A percentile compares a stretch with the other conserved stretches of the same genome.
Evolutionary conservation across 2,797 vertebrate genomes (phyloP).

Genomic region (Leptodactylus fallax): DNA sequence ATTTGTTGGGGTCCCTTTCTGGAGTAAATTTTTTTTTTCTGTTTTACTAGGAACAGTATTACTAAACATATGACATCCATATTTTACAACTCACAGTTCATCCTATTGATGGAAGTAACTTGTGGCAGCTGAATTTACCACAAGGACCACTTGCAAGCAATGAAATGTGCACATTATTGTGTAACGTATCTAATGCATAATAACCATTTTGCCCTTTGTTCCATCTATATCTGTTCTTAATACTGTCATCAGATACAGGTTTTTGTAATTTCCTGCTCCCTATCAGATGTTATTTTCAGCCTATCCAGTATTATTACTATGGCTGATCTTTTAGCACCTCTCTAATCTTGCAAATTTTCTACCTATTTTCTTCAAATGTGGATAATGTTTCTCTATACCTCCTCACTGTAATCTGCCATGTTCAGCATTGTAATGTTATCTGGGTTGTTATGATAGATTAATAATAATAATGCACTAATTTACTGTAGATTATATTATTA

Average conservation of each 20-base stretch:
- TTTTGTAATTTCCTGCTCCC: constrained; percentile 15
- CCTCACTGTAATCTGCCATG: neutral
- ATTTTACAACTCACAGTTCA: neutral
- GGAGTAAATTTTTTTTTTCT: neutral
- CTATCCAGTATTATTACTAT: neutral
- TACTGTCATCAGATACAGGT: constrained; percentile 3
- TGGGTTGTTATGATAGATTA: neutral
- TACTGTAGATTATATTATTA: neutral
- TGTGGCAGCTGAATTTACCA: neutral
- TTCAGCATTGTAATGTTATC: neutral
- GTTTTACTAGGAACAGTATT: no score
- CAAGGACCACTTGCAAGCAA: neutral
- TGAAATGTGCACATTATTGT: neutral
- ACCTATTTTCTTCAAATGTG: neutral
- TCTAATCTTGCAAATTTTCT: constrained; percentile 18
- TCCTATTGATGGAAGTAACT: neutral
- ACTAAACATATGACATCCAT: neutral
- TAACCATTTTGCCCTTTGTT: neutral
- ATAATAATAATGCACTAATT: neutral
- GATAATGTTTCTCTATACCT: neutral
- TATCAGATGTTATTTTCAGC: constrained; percentile 8
- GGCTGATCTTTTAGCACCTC: neutral
- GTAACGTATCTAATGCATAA: neutral
- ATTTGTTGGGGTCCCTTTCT: neutral
- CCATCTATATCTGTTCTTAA: neutral